Conservation (phyloP, 2,888 invertebrate species). For the Cryptophagus acutangulus region DNA sequence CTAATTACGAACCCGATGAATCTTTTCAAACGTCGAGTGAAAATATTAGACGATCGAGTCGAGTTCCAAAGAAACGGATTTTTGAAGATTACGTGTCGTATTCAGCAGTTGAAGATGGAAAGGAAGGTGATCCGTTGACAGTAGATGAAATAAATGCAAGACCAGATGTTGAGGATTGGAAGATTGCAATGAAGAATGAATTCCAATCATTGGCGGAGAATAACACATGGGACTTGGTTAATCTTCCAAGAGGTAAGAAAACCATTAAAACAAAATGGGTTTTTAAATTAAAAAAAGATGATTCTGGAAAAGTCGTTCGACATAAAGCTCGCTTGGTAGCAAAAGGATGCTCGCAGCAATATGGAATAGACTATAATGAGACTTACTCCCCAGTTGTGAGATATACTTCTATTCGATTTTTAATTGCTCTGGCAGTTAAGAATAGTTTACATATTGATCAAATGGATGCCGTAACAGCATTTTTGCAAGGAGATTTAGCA, state of each 20-base stretch:
- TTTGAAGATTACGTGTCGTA: slow-evolving; percentile 1
- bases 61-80: neutral
- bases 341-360: slow-evolving; percentile 11
- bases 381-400: slow-evolving; percentile 16
- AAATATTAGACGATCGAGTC: neutral
- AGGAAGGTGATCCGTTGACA: neutral
- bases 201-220: slow-evolving; percentile 8
- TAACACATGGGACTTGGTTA: slow-evolving; percentile 11
- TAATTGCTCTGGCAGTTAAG: slow-evolving; percentile 5
- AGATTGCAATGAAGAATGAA: slow-evolving; percentile 9
- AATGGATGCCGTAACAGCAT: slow-evolving; percentile 10
- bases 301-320: slow-evolving; percentile 8
- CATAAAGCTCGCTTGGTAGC: slow-evolving; percentile 12
- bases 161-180: slow-evolving; percentile 8
- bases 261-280: slow-evolving; percentile 10
- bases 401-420: slow-evolving; percentile 6
- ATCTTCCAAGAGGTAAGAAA: slow-evolving; percentile 2
- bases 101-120: neutral
- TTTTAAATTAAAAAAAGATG: slow-evolving; percentile 11
- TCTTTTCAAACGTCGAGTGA: no score
- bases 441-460: slow-evolving; percentile 9
- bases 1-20: no score
- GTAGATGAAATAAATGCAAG: neutral
- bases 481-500: slow-evolving; percentile 10
- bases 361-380: slow-evolving; percentile 12